phyloP scores from a whole-genome alignment of 2,113 vertebrate species.

The Opisthocomus hoazin region DNA sequence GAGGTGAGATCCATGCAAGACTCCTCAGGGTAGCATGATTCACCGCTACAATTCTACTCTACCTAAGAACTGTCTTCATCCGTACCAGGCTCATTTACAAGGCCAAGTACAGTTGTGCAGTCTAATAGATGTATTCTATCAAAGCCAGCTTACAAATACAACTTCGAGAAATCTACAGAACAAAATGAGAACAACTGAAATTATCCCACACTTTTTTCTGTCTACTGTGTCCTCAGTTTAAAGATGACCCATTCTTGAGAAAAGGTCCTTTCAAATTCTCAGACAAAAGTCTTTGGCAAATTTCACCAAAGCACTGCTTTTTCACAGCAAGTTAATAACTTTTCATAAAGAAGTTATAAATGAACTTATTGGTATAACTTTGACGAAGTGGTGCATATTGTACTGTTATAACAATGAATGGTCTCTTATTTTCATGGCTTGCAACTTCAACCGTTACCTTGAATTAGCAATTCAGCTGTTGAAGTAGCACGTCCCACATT shows the following conservation, averaged over 20 bases:
- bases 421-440: background rate
- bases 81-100: background rate
- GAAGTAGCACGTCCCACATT: conserved; percentile 95
- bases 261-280: background rate
- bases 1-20: background rate
- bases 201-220: background rate
- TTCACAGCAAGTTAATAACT: background rate
- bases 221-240: background rate
- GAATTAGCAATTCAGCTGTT: conserved; percentile 92
- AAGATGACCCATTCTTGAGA: background rate
- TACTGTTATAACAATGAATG: background rate
- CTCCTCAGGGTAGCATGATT: background rate
- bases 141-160: background rate
- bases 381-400: background rate
- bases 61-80: background rate
- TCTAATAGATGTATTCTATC: background rate
- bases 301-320: background rate
- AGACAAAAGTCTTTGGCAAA: background rate
- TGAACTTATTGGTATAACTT: background rate
- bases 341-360: background rate
- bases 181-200: background rate
- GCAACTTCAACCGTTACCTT: conserved; percentile 71
- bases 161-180: background rate
- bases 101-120: background rate
- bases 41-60: background rate